These are phyloP conservation scores for Drosophila bocki DNA, from an alignment of 1,140 invertebrate species.

Conservation along the genomic window DNA sequence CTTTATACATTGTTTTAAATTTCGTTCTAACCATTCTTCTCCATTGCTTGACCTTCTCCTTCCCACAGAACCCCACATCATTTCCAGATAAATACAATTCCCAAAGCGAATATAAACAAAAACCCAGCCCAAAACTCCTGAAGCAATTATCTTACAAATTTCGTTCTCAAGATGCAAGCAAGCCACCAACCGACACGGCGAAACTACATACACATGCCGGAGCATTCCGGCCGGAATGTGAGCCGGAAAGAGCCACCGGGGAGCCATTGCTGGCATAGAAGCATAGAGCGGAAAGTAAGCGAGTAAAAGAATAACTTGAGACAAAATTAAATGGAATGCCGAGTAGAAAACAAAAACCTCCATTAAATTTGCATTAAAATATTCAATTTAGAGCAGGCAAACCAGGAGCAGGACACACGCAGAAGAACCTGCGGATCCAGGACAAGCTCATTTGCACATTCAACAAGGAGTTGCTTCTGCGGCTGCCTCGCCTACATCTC, in stretches of 20 bases:
- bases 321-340: conserved; percentile 69
- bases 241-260: conserved; percentile 32
- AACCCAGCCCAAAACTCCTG: background rate
- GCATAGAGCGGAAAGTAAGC: conserved; percentile 16
- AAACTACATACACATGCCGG: conserved; percentile 26
- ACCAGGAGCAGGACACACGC: conserved; percentile 14
- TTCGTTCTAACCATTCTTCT: too few relatives aligned
- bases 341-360: conserved; percentile 54
- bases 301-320: conserved; percentile 46
- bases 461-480: conserved; percentile 58
- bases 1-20: background rate
- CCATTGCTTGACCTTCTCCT: background rate
- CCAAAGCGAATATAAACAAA: conserved; percentile 24
- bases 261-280: conserved; percentile 27
- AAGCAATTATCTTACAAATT: conserved; percentile 54
- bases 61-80: background rate
- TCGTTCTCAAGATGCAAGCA: conserved; percentile 27
- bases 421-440: conserved; percentile 25
- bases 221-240: conserved; percentile 17
- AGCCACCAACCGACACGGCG: conserved; percentile 6
- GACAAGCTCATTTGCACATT: conserved; percentile 61
- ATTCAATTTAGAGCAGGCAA: conserved; percentile 62
- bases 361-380: conserved; percentile 82
- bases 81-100: conserved; percentile 16
- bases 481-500: conserved; percentile 16